Evolutionary conservation across 2,797 vertebrate species (phyloP), one percentile per base, ranked within the genome.

Genomic region (Catostomus latipinnis): DNA sequence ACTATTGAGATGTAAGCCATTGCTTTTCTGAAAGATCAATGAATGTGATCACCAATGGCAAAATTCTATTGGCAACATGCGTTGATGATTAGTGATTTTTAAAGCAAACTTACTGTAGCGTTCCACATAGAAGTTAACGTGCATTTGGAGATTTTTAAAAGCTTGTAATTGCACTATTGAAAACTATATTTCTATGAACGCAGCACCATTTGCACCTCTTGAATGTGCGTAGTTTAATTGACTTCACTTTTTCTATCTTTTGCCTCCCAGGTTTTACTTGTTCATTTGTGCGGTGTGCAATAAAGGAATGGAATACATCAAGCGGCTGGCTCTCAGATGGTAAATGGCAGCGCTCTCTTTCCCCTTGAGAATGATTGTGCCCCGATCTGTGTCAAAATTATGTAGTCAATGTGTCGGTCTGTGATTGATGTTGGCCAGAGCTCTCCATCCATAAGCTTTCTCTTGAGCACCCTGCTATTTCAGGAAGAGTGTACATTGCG

Each of bases 221-320:
- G 11, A 77, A 62, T 48, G 11, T 75, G 50, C 66, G 6, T 12
- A 8, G 54, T 72, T 75, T 71, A 62, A 75, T 70, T 73, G 73
- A n/a, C 70, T 61, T 45, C 56, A 77, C 56, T 53, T 48, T 82
- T 75, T 75, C 49, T 46, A 34, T 22, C 14, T 61, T 74, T 69
- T 76, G 43, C 76, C 53, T 78, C 71, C 1, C 87, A 98, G 97
- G 89, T 99, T 99, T 89, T 98, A 97, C 84, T 91, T 97, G 80
- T 98, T 98, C 84, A 93, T 96, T 88, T 99, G 97, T 86, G 93
- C 96, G 0, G 95, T 96, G n/a, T 99, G 97, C 89, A 98, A 96
- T 89, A 96, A 97, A 86, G 97, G 97, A 5, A 93, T 94, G 0
- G 97, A 99, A 80, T 96, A 95, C 75, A 94, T 98, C 71, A 95